Base-by-base conservation (phyloP, 2,113 vertebrate genomes). In the Collichthys lucidus region DNA sequence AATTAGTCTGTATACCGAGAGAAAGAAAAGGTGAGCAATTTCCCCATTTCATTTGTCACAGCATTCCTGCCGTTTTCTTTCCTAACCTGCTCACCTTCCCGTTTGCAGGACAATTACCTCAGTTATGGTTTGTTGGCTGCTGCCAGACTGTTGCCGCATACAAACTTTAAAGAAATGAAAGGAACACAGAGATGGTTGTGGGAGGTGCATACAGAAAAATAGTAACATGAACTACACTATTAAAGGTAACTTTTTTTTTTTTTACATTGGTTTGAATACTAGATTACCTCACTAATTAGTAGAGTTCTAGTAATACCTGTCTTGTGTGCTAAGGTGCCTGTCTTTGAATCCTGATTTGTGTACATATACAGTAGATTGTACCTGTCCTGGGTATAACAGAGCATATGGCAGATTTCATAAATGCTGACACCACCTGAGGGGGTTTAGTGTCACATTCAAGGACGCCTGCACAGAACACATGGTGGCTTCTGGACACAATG, bases 361-460 rank as follows among this genome's bases (percentile, higher is more conserved):
- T 29, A 49, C 53, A 52, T 57, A 64, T 60, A 26, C 44, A 52
- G 65, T 53, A 20, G 20, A 47, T 20, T 42, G 20, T 26, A 77
- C 49, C 35, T 62, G 49, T 49, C 49, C 19, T 20, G 24, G 35
- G 19, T 46, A 16, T 44, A 65, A 61, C 22, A 55, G 40, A 64
- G 44, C 67, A 77, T 67, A 72, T 78, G 60, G 53, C 31, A 40
- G 29, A 60, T 64, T 71, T 64, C 19, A 35, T 59, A 59, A 66
- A 26, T 59, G 42, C 49, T 80, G 69, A 59, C 69, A 52, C 17
- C 60, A 47, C 47, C 66, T 31, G 19, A 49, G 29, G 65, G 49
- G 72, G 56, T 61, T 35, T 60, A 35, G 63, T 47, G 73, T 49
- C 71, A 82, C 57, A 68, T 49, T 76, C 73, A 76, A 76, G 64